Base-by-base conservation (phyloP, 1,140 invertebrate species). In the Matsumurasca onukii region DNA sequence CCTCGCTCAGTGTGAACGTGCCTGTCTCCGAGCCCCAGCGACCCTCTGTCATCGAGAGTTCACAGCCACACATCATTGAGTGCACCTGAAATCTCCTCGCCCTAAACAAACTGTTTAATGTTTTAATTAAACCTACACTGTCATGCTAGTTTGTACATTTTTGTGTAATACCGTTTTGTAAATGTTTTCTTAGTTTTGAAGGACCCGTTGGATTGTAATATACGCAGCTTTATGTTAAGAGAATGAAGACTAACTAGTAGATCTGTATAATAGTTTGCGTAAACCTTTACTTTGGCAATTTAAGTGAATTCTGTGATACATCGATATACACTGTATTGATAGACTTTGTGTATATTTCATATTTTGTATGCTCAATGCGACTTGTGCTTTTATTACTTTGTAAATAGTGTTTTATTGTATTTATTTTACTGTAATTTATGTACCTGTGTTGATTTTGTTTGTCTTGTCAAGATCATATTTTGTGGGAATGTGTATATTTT, bases 31-130 rank as follows among this genome's bases (percentile, higher is more conserved):
- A 80, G 91, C 90, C 52, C 91, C 85, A 73, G 89, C 91, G 78
- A 89, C 91, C 49, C 89, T 92, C 81, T 89, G 73, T 74, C 62
- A 93, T 93, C 78, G 91, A 93, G 80, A 91, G 90, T 48, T 92
- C 86, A 72, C 91, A 92, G 77, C 91, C 90, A 30, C 90, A 92
- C 80, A 91, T 93, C 73, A 93, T 93, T 74, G 91, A 93, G 82
- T 93, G 91, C 82, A 93, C 91, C 80, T 93, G 92, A 86, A 73
- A 24, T 17, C 25, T 61, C 13, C 13, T 61, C 15, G 27, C 31
- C 20, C 20, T 63, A 30, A 12, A n/a, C 24, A 9, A 3, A 15
- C n/a, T 66, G 45, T 66, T 66, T 51, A 27, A 66, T 66, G 64
- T 52, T 30, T 66, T 66, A 51, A 66, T 49, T 52, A 49, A 48